phyloP scores from a whole-genome alignment of 1,140 invertebrate species.

The Phortica variegata region DNA sequence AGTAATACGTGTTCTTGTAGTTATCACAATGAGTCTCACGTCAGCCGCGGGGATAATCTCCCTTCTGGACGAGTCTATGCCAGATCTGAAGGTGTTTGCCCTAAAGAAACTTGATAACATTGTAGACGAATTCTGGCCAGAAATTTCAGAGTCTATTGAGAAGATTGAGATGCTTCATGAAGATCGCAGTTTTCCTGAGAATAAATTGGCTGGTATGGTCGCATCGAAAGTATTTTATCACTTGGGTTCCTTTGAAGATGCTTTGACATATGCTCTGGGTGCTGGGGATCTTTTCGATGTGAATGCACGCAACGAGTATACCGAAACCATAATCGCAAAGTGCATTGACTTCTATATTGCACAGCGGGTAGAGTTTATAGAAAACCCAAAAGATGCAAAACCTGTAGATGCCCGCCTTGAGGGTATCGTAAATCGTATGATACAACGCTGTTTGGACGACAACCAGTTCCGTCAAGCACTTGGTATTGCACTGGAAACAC shows the following conservation, averaged over 20 bases:
- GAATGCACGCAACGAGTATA: constrained; percentile 90
- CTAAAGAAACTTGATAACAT: constrained; percentile 87
- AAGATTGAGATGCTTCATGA: constrained; percentile 98
- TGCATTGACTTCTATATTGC: constrained; percentile 95
- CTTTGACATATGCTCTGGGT: constrained; percentile 89
- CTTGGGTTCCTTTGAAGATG: constrained; percentile 94
- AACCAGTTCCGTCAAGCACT: constrained; percentile 91
- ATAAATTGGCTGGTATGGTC: constrained; percentile 91
- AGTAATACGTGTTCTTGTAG: too few species aligned
- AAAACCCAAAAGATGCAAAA: constrained; percentile 66
- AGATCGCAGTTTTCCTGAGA: constrained; percentile 83
- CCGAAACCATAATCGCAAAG: constrained; percentile 94
- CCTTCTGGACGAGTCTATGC: constrained; percentile 89
- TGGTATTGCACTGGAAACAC: constrained; percentile 91
- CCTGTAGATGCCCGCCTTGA: constrained; percentile 86
- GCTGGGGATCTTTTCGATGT: constrained; percentile 94
- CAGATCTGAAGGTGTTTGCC: constrained; percentile 92
- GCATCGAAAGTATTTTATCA: constrained; percentile 99
- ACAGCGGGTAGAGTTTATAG: constrained; percentile 71
- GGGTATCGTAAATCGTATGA: constrained; percentile 95
- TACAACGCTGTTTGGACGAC: constrained; percentile 91
- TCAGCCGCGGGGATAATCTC: constrained; percentile 86
- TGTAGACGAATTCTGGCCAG: constrained; percentile 98
- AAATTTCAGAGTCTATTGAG: constrained; percentile 96
- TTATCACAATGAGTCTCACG: constrained; percentile 62